These are phyloP conservation scores for Tinea pellionella DNA, from an alignment of 2,888 invertebrate genomes.

Conservation along the genomic window DNA sequence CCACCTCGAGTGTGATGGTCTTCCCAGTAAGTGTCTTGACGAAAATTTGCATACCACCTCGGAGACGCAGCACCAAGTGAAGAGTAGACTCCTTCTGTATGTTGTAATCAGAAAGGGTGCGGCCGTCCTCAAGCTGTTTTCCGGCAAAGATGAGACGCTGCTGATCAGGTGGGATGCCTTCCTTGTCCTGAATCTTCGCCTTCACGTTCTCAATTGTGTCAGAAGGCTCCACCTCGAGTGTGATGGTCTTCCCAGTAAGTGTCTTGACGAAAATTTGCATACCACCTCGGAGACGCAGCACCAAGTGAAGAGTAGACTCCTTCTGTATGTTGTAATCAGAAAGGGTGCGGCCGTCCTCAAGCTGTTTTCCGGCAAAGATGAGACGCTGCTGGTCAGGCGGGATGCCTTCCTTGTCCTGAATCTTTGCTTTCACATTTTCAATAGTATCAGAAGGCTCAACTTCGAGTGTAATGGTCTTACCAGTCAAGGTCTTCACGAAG, in stretches of 20 bases:
- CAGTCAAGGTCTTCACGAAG: conserved; percentile 41
- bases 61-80: conserved; percentile 43
- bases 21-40: conserved; percentile 43
- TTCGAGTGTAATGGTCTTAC: conserved; percentile 41
- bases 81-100: conserved; percentile 52
- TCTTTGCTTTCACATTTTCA: conserved; percentile 49
- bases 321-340: conserved; percentile 52
- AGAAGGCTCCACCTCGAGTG: conserved; percentile 43
- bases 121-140: conserved; percentile 48
- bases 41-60: conserved; percentile 50
- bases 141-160: conserved; percentile 50
- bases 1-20: conserved; percentile 43
- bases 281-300: conserved; percentile 42
- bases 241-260: conserved; percentile 49
- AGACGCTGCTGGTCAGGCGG: conserved; percentile 48
- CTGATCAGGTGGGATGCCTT: conserved; percentile 51
- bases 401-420: conserved; percentile 48
- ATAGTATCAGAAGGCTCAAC: conserved; percentile 47
- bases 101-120: conserved; percentile 48
- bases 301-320: conserved; percentile 43
- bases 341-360: conserved; percentile 45
- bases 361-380: conserved; percentile 45
- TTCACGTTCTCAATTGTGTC: conserved; percentile 53
- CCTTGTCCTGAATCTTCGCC: conserved; percentile 51
- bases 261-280: conserved; percentile 25